Conservation (phyloP, 1,140 invertebrate genomes). For the Tribolium castaneum region DNA sequence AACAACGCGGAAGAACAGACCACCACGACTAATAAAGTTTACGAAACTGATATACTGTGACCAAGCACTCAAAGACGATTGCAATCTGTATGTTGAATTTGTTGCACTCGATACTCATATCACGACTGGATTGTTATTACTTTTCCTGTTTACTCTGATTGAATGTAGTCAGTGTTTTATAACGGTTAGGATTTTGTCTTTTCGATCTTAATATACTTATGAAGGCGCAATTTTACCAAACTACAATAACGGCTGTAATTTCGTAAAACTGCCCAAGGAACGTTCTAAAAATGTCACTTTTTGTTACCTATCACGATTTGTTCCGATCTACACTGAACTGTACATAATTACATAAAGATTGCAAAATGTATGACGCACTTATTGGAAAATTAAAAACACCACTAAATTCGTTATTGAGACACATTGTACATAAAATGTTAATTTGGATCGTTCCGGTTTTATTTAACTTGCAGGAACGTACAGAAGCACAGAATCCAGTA, state of each 20-base stretch:
- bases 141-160: slow-evolving; percentile 42
- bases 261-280: not conserved
- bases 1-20: slow-evolving; percentile 62
- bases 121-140: slow-evolving; percentile 45
- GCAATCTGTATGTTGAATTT: slow-evolving; percentile 56
- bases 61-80: slow-evolving; percentile 57
- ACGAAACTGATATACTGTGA: slow-evolving; percentile 91
- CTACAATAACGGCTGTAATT: not conserved
- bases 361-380: slow-evolving; percentile 14
- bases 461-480: not conserved
- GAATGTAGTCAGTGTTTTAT: slow-evolving; percentile 41
- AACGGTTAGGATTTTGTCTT: slow-evolving; percentile 44
- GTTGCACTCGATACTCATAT: slow-evolving; percentile 49
- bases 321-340: not conserved
- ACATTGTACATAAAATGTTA: slow-evolving; percentile 7
- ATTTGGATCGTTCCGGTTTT: not conserved
- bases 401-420: not conserved
- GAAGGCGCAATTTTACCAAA: slow-evolving; percentile 25
- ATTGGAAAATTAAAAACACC: slow-evolving; percentile 15
- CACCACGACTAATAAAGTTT: slow-evolving; percentile 78
- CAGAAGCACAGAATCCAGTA: too few relatives aligned
- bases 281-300: slow-evolving; percentile 20
- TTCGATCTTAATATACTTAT: slow-evolving; percentile 32
- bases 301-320: not conserved
- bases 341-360: slow-evolving; percentile 23